Evolutionary conservation across 2,888 invertebrate species (phyloP), one percentile per base, ranked within the genome.

Genomic region (Cephus pulcher): DNA sequence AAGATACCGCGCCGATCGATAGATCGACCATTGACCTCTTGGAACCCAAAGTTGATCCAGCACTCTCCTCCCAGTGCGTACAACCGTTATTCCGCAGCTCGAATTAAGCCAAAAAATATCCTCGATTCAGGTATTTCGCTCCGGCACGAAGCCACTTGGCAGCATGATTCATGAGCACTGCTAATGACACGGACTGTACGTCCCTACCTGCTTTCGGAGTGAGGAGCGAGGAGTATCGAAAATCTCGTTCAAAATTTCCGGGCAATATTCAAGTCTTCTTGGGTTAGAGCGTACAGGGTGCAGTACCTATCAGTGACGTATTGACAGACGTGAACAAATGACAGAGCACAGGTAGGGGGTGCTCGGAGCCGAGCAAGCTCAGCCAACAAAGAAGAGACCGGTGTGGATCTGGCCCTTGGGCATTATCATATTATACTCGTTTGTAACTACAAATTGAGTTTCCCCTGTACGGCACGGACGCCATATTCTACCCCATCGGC

Each of bases 381-480:
- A 78, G 80, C 85, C 84, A 84, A 88, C 85, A 86, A 87, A 87
- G 86, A 83, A 34, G 68, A 76, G 75, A 74, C 34, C 40, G 68
- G 68, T 73, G 68, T 73, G 77, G 35, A 30, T 32, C 56, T 76
- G 68, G 33, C 76, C 37, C 69, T 76, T 79, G 73, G 78, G 84
- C 88, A 90, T 90, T 90, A 90, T 90, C 90, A 90, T 90, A 90
- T 90, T 90, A 90, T 87, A 84, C 90, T 90, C 90, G 89, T 90
- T 90, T 90, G 89, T 90, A 89, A 90, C 90, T 88, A 89, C 90
- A 90, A 90, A 90, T 90, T 90, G 90, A 90, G 90, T 90, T 90
- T 90, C 88, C 90, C 90, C 88, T 87, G 86, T 85, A 88, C 85
- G 82, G 85, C 85, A 87, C 85, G 83, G 85, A 85, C 85, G 83